These are phyloP conservation scores for Branchinecta sandiegonensis DNA, from an alignment of 2,888 invertebrate species.

Conservation along the genomic window DNA sequence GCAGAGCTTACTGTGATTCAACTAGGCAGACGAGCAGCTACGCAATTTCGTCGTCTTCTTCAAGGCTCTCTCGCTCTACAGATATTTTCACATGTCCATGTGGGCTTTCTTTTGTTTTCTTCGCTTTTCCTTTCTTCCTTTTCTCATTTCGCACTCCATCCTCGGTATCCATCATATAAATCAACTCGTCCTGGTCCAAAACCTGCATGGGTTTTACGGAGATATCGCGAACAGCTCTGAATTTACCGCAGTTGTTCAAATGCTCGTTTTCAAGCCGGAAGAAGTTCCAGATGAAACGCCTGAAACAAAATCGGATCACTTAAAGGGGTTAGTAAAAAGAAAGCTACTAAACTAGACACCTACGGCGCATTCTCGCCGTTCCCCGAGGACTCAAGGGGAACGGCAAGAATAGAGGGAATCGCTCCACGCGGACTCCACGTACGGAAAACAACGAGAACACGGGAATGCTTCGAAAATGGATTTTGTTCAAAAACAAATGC, in stretches of 20 bases:
- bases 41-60: not conserved
- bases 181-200: conserved; percentile 73
- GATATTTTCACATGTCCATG: conserved; percentile 25
- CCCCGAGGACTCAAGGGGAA: too few species aligned
- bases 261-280: conserved; percentile 99
- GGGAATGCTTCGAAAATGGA: too few species aligned
- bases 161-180: conserved; percentile 89
- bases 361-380: too few species aligned
- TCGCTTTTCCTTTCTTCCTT: conserved; percentile 27
- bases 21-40: not conserved
- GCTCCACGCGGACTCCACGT: too few species aligned
- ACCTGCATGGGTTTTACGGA: conserved; percentile 86
- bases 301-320: conserved; percentile 32
- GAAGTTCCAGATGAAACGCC: conserved; percentile 97
- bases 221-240: conserved; percentile 94
- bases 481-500: too few species aligned
- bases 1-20: too few species aligned
- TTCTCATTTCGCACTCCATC: conserved; percentile 63
- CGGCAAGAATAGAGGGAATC: too few species aligned
- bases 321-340: not conserved
- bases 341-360: not conserved
- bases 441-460: too few species aligned
- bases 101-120: conserved; percentile 25
- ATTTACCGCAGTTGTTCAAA: conserved; percentile 96
- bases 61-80: not conserved